Conservation (phyloP, 2,888 invertebrate genomes). For the Malthinus flaveolus region DNA sequence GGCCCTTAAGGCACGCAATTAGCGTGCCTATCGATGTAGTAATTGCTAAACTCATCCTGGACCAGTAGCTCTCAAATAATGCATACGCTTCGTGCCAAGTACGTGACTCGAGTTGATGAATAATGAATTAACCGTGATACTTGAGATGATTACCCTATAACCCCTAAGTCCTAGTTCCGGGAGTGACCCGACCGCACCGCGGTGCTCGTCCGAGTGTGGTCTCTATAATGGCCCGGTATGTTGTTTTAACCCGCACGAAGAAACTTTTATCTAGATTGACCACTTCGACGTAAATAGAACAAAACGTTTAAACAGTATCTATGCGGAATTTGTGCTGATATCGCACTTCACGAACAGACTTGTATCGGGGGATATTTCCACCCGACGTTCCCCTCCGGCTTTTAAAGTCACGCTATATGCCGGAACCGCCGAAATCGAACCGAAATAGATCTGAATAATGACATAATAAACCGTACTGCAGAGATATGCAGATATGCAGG, state of each 20-base stretch:
- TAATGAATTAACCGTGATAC: slow-evolving; percentile 20
- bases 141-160: slow-evolving; percentile 16
- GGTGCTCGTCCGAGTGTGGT: not conserved
- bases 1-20: slow-evolving; percentile 34
- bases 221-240: not conserved
- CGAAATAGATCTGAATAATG: slow-evolving; percentile 30
- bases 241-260: not conserved
- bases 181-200: slow-evolving; percentile 11
- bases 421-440: slow-evolving; percentile 29
- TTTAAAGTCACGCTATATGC: slow-evolving; percentile 28
- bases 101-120: slow-evolving; percentile 20
- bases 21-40: slow-evolving; percentile 34
- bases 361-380: slow-evolving; percentile 21
- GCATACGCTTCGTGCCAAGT: slow-evolving; percentile 14
- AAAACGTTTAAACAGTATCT: slow-evolving; percentile 12
- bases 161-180: slow-evolving; percentile 4
- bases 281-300: not conserved
- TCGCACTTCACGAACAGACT: slow-evolving; percentile 24
- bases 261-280: not conserved
- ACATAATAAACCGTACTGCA: slow-evolving; percentile 28
- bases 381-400: slow-evolving; percentile 16
- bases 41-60: slow-evolving; percentile 21
- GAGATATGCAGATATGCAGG: slow-evolving; percentile 25
- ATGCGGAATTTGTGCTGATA: slow-evolving; percentile 19
- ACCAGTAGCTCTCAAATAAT: slow-evolving; percentile 18